Base-by-base conservation (phyloP, 2,113 vertebrate genomes). In the Zosterops lateralis region DNA sequence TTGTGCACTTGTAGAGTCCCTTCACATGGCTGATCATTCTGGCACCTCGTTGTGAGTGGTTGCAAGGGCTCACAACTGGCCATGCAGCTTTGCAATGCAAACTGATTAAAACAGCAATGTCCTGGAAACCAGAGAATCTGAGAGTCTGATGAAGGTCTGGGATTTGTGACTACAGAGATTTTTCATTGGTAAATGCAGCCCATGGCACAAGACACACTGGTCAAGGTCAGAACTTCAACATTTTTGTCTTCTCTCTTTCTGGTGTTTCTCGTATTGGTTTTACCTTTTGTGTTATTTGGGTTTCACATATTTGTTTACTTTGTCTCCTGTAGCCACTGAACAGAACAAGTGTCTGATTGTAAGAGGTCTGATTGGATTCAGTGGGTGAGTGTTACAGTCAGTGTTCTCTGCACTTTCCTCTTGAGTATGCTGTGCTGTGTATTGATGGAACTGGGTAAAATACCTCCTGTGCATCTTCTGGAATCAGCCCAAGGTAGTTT, bases 21-120 rank as follows among this genome's bases (percentile, higher is more conserved):
- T 88, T 54, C 26, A 32, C 0, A 0, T 5, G 19, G 32, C 0
- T 38, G 45, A 32, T 65, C 1, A 0, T 80, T 60, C 57, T 60
- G 57, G 17, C 34, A 66, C 38, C 28, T 32, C 9, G 21, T 14
- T 75, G 51, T 14, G 74, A 74, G 29, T 26, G 2, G 44, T 15
- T 47, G 18, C 28, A 20, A 38, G 32, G 45, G 54, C 21, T 93
- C 62, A 42, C 50, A 51, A 5, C 47, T 61, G 24, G 14, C 32
- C 16, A 6, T 24, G 25, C 29, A 61, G 16, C 26, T 36, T 20
- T 32, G 11, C 31, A 44, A 10, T 28, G 26, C 25, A 42, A 71
- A 34, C 32, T 64, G 17, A 9, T 74, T 89, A 58, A 81, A 91
- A 75, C 14, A 17, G 31, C 21, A 62, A n/a, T 0, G 1, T n/a